These are phyloP conservation scores for Lasioglossum calceatum DNA, from an alignment of 2,888 invertebrate species.

Conservation along the genomic window DNA sequence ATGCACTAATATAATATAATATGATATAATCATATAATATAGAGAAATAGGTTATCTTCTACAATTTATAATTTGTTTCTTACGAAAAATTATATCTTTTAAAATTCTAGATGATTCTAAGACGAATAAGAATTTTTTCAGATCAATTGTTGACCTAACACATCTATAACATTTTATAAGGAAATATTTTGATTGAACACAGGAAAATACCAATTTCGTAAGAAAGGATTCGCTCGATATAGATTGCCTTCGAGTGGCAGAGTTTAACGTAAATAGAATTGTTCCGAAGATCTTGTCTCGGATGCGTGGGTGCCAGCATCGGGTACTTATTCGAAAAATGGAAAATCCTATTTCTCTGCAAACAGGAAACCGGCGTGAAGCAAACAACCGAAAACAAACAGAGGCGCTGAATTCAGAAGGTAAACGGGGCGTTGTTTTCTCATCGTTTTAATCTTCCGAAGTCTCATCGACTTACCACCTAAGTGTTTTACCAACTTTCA, in stretches of 20 bases:
- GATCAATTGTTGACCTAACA: too few species aligned
- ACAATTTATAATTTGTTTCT: too few species aligned
- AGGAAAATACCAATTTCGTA: background rate
- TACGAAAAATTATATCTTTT: too few species aligned
- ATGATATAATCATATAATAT: too few species aligned
- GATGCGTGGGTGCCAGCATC: background rate
- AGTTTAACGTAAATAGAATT: constrained; percentile 3
- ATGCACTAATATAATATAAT: too few species aligned
- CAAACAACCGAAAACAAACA: constrained; percentile 30
- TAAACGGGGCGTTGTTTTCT: background rate
- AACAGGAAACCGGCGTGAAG: constrained; percentile 4
- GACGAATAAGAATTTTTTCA: too few species aligned
- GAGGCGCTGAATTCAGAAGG: background rate
- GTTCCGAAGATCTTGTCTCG: background rate
- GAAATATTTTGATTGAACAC: background rate
- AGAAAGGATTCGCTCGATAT: background rate
- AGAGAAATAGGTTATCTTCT: too few species aligned
- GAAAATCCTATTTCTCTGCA: background rate
- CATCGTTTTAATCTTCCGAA: background rate
- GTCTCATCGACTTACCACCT: background rate
- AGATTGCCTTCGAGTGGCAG: background rate
- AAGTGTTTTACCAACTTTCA: constrained; percentile 7
- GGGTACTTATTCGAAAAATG: background rate
- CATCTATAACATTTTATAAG: background rate
- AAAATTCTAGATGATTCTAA: too few species aligned